Base-by-base conservation (phyloP, 2,113 vertebrate genomes). In the Nothobranchius kuhntae region DNA sequence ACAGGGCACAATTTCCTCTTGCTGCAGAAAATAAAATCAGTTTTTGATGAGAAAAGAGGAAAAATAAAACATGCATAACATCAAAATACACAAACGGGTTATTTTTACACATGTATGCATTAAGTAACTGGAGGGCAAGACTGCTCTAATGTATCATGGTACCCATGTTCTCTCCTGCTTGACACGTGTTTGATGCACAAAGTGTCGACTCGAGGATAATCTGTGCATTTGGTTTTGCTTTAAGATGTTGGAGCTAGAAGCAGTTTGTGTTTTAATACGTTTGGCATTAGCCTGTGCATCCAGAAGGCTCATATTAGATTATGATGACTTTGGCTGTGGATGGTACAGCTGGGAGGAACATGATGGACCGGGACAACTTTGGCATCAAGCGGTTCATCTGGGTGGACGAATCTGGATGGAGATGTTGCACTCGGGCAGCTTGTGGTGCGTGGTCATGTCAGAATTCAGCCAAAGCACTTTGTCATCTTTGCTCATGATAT, bases 321-420 rank as follows among this genome's bases (percentile, higher is more conserved):
- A 54, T 54, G 70, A 84, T 58, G 78, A 38, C 70, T 73, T 70
- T 81, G 83, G 79, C 75, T 36, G 26, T 1, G 35, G 57, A 42
- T 13, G 51, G 50, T 63, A 2, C 62, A 61, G 71, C 70, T 71
- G 70, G 71, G 55, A 68, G 35, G 9, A 17, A 36, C 38, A 13
- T 12, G n/a, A 26, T 61, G 72, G 68, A 76, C 10, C 30, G 7
- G 48, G n/a, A 53, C 12, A 17, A 21, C 44, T 66, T 69, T 76
- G 75, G 82, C 82, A 9, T 14, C n/a, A 35, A 2, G 4, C 17
- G 78, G 51, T 71, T 42, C 76, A 65, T 71, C 74, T 70, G 80
- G 72, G 75, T 71, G 75, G 72, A 24, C 36, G 64, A 70, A 74
- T 68, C 50, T 81, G 81, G 75, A 81, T 74, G 68, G 56, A 78